Conservation (phyloP, 2,797 vertebrate genomes). For the Botia almorhae region DNA sequence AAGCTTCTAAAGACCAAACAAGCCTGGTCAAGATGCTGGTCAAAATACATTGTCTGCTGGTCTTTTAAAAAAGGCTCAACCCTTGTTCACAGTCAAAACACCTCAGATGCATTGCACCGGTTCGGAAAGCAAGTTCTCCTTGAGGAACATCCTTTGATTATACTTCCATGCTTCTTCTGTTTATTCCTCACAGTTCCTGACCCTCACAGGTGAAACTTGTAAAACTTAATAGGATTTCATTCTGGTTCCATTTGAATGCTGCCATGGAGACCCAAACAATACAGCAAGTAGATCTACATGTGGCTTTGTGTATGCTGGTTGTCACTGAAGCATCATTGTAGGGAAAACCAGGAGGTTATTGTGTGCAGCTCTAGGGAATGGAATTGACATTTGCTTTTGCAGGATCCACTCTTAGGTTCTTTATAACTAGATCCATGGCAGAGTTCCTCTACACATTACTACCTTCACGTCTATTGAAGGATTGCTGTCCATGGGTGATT, state of each 20-base stretch:
- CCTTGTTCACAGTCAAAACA: not conserved
- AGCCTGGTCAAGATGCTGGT: not conserved
- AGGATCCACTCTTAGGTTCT: constrained; percentile 56
- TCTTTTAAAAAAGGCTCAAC: too few relatives aligned
- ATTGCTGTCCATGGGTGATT: constrained; percentile 49
- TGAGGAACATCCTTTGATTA: constrained; percentile 35
- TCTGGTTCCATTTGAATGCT: constrained; percentile 50
- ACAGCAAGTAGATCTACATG: constrained; percentile 49
- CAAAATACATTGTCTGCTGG: not conserved
- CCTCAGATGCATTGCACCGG: not conserved
- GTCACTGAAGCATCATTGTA: constrained; percentile 54
- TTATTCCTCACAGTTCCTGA: constrained; percentile 35
- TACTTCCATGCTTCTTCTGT: constrained; percentile 1
- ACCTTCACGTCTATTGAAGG: constrained; percentile 49
- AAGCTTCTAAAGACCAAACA: too few relatives aligned
- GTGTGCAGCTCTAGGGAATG: constrained; percentile 57
- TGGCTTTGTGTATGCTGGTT: constrained; percentile 55
- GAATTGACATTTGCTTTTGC: constrained; percentile 62
- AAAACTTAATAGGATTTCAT: constrained; percentile 55
- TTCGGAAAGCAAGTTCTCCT: not conserved
- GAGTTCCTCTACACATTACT: constrained; percentile 47
- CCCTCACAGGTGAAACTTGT: constrained; percentile 51
- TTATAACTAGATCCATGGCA: constrained; percentile 58
- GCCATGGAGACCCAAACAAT: constrained; percentile 58
- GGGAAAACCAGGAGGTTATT: constrained; percentile 56